Percentiles rank a stretch among this genome's conserved stretches.
These are phyloP conservation scores for Ptilorrhoa leucosticta DNA, from an alignment of 2,113 vertebrate species.

Conservation along the genomic window DNA sequence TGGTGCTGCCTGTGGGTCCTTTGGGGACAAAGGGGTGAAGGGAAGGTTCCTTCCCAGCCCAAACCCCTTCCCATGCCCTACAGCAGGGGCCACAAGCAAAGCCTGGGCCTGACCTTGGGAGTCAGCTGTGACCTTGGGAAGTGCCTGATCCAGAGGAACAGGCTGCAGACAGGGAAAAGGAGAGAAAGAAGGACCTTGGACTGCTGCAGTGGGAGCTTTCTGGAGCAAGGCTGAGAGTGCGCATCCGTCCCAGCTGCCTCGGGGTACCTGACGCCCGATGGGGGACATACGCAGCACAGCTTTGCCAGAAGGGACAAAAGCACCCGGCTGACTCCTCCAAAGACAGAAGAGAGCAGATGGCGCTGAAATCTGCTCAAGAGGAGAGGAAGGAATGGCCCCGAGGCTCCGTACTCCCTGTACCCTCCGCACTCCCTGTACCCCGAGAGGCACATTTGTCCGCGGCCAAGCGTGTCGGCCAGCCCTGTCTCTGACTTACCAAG, in stretches of 20 bases:
- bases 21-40: accelerated
- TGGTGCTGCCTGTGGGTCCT: not conserved
- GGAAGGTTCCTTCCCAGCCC: not conserved
- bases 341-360: slow-evolving; percentile 51
- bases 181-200: not conserved
- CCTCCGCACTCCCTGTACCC: not conserved
- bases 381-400: slow-evolving; percentile 22
- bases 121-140: slow-evolving; percentile 26
- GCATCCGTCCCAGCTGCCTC: not conserved
- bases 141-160: not conserved
- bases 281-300: not conserved
- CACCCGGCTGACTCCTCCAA: not conserved
- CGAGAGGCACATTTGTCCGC: not conserved
- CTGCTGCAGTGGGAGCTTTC: not conserved
- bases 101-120: not conserved
- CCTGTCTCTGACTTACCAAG: not conserved
- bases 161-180: not conserved
- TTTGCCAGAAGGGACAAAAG: slow-evolving; percentile 43
- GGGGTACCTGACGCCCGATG: not conserved
- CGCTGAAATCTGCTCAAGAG: slow-evolving; percentile 23
- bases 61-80: not conserved
- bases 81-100: not conserved
- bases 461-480: not conserved
- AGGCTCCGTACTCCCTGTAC: slow-evolving; percentile 15
- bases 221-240: not conserved